Evolutionary conservation across 1,140 invertebrate genomes (phyloP).

Genomic region (Bombus waltoni): DNA sequence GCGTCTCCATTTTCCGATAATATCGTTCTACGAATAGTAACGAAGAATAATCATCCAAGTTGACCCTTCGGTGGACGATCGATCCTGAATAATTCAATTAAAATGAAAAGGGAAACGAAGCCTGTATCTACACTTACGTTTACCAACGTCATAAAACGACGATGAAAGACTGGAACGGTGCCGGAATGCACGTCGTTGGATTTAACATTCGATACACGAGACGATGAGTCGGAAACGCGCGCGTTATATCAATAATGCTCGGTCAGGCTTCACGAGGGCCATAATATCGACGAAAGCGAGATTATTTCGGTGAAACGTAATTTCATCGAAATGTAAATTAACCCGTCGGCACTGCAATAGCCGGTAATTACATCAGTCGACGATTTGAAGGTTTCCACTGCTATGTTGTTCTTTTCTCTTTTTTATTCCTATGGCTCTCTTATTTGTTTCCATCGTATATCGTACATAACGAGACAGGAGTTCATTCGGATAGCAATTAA

Average conservation of each 20-base stretch:
- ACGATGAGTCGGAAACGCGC: slow-evolving; percentile 13
- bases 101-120: slow-evolving; percentile 5
- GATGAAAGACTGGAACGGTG: background rate
- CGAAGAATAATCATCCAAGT: background rate
- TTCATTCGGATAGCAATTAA: background rate
- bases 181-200: background rate
- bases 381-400: slow-evolving; percentile 8
- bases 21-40: background rate
- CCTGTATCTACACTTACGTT: background rate
- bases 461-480: background rate
- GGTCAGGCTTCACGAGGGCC: background rate
- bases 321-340: slow-evolving; percentile 57
- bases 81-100: slow-evolving; percentile 21
- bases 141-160: slow-evolving; percentile 1
- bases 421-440: background rate
- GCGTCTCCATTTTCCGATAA: background rate
- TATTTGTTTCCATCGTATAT: background rate
- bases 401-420: background rate
- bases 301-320: slow-evolving; percentile 53
- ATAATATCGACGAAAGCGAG: slow-evolving; percentile 38
- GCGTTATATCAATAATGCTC: slow-evolving; percentile 18
- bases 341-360: background rate
- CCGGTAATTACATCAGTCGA: slow-evolving; percentile 38
- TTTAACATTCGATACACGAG: slow-evolving; percentile 14
- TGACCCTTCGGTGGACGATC: background rate